Percentiles rank a stretch among this genome's conserved stretches.
phyloP scores from a whole-genome alignment of 2,888 invertebrate species.

The Rhingia campestris region DNA sequence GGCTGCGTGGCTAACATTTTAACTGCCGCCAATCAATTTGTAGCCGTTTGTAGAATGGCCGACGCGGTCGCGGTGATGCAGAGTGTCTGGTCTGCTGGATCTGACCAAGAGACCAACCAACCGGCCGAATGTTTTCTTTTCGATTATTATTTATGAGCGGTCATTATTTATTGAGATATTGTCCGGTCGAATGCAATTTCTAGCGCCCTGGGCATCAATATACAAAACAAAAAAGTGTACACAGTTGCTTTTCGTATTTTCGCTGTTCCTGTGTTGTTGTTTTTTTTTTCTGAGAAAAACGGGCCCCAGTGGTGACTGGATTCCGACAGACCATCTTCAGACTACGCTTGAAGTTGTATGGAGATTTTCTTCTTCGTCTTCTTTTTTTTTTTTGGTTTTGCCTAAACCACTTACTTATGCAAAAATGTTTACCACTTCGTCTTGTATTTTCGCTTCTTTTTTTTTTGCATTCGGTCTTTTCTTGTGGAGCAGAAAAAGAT shows the following conservation, averaged over 20 bases:
- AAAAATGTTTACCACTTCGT: slow-evolving; percentile 70
- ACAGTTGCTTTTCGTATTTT: slow-evolving; percentile 42
- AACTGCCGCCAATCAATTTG: slow-evolving; percentile 73
- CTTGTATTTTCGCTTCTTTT: no score
- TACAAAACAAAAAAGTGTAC: slow-evolving; percentile 73
- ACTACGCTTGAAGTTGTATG: slow-evolving; percentile 52
- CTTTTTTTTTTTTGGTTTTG: slow-evolving; percentile 27
- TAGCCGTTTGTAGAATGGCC: slow-evolving; percentile 54
- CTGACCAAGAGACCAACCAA: slow-evolving; percentile 4
- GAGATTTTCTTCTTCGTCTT: slow-evolving; percentile 50
- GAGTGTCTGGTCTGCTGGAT: slow-evolving; percentile 43
- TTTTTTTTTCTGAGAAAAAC: slow-evolving; percentile 50
- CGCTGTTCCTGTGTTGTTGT: neutral
- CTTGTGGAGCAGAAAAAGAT: slow-evolving; percentile 29
- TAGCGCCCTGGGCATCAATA: slow-evolving; percentile 79
- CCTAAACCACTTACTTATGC: slow-evolving; percentile 73
- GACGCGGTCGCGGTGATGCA: slow-evolving; percentile 15
- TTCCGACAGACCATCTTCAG: slow-evolving; percentile 53
- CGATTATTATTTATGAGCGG: slow-evolving; percentile 81
- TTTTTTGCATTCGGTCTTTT: slow-evolving; percentile 30
- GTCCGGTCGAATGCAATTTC: slow-evolving; percentile 79
- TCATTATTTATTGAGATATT: slow-evolving; percentile 81
- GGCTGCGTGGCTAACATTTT: slow-evolving; percentile 45
- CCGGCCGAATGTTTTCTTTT: slow-evolving; percentile 76
- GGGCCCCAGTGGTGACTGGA: slow-evolving; percentile 33